Evolutionary conservation across 2,797 vertebrate species (phyloP).

Genomic region (Craterocephalus amniculus): DNA sequence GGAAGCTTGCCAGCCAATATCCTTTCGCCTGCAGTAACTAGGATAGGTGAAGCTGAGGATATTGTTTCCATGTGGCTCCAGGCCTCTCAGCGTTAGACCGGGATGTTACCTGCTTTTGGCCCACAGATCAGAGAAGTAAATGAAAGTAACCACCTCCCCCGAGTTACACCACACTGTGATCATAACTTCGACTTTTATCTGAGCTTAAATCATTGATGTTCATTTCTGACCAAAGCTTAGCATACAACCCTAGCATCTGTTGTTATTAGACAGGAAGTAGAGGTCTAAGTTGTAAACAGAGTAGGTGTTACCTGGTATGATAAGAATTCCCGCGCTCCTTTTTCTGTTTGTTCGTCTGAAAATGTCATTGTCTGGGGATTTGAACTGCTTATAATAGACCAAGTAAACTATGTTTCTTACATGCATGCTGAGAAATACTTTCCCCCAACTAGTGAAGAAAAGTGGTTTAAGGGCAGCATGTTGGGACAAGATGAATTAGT

Average conservation of each 20-base stretch:
- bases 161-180: constrained; percentile 67
- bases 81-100: constrained; percentile 36
- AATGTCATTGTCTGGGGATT: constrained; percentile 22
- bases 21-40: constrained; percentile 63
- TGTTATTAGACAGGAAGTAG: constrained; percentile 46
- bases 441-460: constrained; percentile 47
- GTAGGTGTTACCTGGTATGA: constrained; percentile 49
- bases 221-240: constrained; percentile 14
- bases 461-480: constrained; percentile 56
- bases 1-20: constrained; percentile 72
- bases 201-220: constrained; percentile 64
- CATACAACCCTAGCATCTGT: constrained; percentile 42
- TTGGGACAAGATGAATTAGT: constrained; percentile 57
- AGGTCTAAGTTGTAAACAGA: constrained; percentile 43
- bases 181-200: constrained; percentile 68
- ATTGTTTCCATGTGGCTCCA: constrained; percentile 67
- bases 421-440: constrained; percentile 52
- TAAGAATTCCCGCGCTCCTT: constrained; percentile 44
- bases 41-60: constrained; percentile 63
- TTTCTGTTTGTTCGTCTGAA: constrained; percentile 35
- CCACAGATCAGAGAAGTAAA: constrained; percentile 60
- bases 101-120: constrained; percentile 68
- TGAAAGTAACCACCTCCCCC: constrained; percentile 58
- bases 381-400: constrained; percentile 28
- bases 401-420: constrained; percentile 38